Evolutionary conservation across 2,888 invertebrate species (phyloP).

Genomic region (Spilarctia lutea): DNA sequence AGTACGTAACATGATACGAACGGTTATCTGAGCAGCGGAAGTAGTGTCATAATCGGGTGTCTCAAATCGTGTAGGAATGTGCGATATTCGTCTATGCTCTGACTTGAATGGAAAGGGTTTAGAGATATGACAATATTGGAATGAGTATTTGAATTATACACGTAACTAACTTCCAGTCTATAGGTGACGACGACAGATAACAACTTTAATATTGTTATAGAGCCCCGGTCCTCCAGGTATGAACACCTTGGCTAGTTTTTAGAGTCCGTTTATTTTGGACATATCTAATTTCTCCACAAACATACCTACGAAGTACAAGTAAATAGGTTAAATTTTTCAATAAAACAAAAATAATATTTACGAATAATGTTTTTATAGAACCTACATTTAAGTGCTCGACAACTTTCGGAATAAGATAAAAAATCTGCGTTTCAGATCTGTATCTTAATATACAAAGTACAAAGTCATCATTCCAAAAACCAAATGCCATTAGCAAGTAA

Average conservation of each 20-base stretch:
- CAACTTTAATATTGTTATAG: neutral
- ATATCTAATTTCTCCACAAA: neutral
- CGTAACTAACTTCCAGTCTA: neutral
- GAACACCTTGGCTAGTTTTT: neutral
- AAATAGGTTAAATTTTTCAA: neutral
- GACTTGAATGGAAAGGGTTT: neutral
- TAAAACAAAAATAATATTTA: neutral
- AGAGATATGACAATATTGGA: neutral
- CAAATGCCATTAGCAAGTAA: slow-evolving; percentile 78
- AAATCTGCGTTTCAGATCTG: slow-evolving; percentile 23
- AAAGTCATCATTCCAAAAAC: slow-evolving; percentile 76
- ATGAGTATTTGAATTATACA: neutral
- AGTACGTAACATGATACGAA: neutral
- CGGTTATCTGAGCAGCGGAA: neutral
- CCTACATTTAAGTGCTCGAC: neutral
- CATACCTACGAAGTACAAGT: neutral
- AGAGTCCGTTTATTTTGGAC: too few relatives aligned
- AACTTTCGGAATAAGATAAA: neutral
- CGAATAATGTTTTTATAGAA: neutral
- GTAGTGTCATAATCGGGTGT: neutral
- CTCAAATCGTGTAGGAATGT: neutral
- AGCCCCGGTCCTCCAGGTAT: neutral
- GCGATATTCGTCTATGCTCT: neutral
- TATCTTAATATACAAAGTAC: slow-evolving; percentile 32
- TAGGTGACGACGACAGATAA: too few relatives aligned